A percentile compares a stretch with the other conserved stretches of the same genome.
Conservation (phyloP, 2,888 invertebrate species). For the Phanerotoma sp. region DNA sequence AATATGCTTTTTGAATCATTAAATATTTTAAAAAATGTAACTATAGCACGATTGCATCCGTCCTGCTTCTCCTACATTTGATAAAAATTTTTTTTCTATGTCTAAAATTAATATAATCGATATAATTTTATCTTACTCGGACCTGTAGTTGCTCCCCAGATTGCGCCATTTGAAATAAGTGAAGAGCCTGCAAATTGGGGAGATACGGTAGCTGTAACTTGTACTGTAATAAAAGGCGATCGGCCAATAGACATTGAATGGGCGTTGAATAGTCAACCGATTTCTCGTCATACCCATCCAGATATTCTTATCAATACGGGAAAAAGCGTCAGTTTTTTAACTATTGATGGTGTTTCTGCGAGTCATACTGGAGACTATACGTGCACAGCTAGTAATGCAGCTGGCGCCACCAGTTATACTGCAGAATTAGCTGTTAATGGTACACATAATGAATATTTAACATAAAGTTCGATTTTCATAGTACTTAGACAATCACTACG, state of each 20-base stretch:
- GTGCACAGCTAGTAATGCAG: conserved; percentile 60
- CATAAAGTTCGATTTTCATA: background rate
- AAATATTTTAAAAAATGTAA: conserved; percentile 14
- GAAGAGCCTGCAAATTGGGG: conserved; percentile 70
- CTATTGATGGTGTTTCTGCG: conserved; percentile 60
- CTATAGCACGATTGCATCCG: too few relatives aligned
- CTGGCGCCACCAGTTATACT: conserved; percentile 58
- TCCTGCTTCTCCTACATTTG: too few relatives aligned
- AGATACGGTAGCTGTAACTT: conserved; percentile 69
- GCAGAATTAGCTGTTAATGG: conserved; percentile 61
- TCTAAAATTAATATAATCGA: too few relatives aligned
- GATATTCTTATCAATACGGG: conserved; percentile 59
- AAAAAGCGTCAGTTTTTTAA: conserved; percentile 59
- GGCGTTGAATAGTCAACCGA: conserved; percentile 69
- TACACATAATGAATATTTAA: too few relatives aligned
- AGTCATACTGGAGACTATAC: conserved; percentile 63
- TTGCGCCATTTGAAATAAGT: conserved; percentile 71
- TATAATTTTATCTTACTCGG: background rate
- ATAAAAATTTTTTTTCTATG: too few relatives aligned
- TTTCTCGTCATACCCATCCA: conserved; percentile 44
- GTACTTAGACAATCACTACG: conserved; percentile 5
- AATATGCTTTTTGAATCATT: too few relatives aligned
- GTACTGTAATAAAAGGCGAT: conserved; percentile 74
- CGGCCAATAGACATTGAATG: conserved; percentile 72
- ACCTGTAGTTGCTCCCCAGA: conserved; percentile 70